phyloP scores from a whole-genome alignment of 2,888 invertebrate species.

The Volucella bombylans region DNA sequence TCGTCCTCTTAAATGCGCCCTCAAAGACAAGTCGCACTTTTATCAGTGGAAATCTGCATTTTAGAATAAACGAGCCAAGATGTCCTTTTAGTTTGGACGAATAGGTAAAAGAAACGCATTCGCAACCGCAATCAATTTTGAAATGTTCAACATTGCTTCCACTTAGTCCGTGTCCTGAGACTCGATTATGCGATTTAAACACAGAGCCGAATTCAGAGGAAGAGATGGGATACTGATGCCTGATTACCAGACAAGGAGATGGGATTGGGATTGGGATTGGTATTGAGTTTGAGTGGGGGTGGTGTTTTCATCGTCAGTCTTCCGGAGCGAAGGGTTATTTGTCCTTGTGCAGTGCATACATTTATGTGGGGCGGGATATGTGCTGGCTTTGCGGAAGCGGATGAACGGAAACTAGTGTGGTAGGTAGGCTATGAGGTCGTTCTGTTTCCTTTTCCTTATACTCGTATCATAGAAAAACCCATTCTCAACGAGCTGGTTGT shows the following conservation, averaged over 20 bases:
- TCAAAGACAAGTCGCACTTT: slow-evolving; percentile 57
- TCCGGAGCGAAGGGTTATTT: slow-evolving; percentile 68
- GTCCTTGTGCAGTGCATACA: slow-evolving; percentile 69
- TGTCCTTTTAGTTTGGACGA: slow-evolving; percentile 3
- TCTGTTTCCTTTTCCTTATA: slow-evolving; percentile 66
- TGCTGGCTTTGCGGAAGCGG: slow-evolving; percentile 69
- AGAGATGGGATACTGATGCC: slow-evolving; percentile 55
- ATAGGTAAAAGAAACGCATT: slow-evolving; percentile 44
- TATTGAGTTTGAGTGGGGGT: background rate
- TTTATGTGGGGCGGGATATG: slow-evolving; percentile 57
- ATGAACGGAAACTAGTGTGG: slow-evolving; percentile 72
- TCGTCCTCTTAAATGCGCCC: slow-evolving; percentile 59
- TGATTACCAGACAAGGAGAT: slow-evolving; percentile 64
- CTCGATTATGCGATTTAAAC: slow-evolving; percentile 62
- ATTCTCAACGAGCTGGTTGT: slow-evolving; percentile 9
- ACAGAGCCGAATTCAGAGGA: slow-evolving; percentile 12
- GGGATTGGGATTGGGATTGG: too few species aligned
- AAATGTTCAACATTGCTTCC: slow-evolving; percentile 64
- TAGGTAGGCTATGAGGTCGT: slow-evolving; percentile 74
- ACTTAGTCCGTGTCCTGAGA: slow-evolving; percentile 61
- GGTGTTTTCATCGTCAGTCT: slow-evolving; percentile 40
- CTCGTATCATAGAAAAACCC: slow-evolving; percentile 2
- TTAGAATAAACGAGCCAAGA: slow-evolving; percentile 48
- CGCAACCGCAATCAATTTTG: slow-evolving; percentile 60
- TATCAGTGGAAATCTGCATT: slow-evolving; percentile 43